Evolutionary conservation across 2,797 vertebrate species (phyloP), one percentile per base, ranked within the genome.

Genomic region (Bradypodion ventrale): DNA sequence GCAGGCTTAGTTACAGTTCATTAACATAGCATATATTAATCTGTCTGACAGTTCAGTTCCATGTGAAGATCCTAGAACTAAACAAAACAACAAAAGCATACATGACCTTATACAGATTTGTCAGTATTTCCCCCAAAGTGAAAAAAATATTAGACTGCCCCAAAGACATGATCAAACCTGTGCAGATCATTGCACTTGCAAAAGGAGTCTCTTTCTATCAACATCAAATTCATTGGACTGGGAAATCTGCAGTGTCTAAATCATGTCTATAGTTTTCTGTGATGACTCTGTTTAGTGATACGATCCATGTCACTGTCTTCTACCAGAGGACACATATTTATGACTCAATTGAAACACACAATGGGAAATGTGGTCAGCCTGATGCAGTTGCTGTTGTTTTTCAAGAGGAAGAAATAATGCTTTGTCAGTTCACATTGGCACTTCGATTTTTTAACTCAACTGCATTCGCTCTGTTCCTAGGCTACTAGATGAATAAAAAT

Each of bases 211-310:
- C 87, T 94, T 94, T 96, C 95, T 95, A 96, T 98, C 96, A 97
- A 91, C 96, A 96, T 97, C 96, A 97, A 96, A 97, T 89, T 92
- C 95, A 96, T 91, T 95, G 94, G 94, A 95, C 95, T 96, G 95
- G 96, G 96, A 97, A 98, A 97, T 96, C 93, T 94, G 94, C 93
- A 90, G 92, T 94, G 94, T 97, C 95, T 96, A 97, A 96, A 97
- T 94, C 89, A 96, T 97, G 94, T 96, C 97, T 96, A 95, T 94
- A 96, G 90, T 96, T 94, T 92, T 94, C 90, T 94, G 91, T 92
- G 96, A 94, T 93, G 93, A 95, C 94, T 96, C 91, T 96, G 93
- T 95, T 97, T 95, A 97, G 94, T 95, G 95, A 97, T 97, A 96
- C 85, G 94, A 93, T 87, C 89, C 88, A 88, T 89, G 90, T 93